Conservation (phyloP, 1,140 invertebrate genomes). For the Neodiprion virginianus region DNA sequence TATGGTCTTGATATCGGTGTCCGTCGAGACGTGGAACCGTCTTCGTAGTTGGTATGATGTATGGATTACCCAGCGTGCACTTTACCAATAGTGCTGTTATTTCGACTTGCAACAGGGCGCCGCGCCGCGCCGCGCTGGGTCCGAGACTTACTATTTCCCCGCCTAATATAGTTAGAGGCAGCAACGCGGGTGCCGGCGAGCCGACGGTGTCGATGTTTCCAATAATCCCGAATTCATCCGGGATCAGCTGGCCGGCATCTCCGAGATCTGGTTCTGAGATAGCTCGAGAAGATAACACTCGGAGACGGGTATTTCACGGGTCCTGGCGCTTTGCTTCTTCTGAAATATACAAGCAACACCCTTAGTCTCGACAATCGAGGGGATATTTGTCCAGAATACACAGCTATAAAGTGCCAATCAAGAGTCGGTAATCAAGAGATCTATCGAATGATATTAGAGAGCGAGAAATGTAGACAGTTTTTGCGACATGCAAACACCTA, state of each 20-base stretch:
- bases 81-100: not conserved
- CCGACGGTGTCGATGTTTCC: constrained; percentile 43
- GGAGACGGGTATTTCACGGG: constrained; percentile 75
- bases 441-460: too few relatives aligned
- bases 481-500: too few relatives aligned
- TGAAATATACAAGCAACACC: constrained; percentile 50
- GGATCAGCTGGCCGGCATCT: constrained; percentile 55
- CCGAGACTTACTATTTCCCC: not conserved
- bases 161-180: constrained; percentile 15
- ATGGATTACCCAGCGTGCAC: not conserved
- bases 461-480: too few relatives aligned
- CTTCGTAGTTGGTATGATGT: not conserved
- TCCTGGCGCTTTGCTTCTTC: constrained; percentile 79
- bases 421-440: not conserved
- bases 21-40: not conserved
- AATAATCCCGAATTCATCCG: constrained; percentile 41
- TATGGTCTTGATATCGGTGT: not conserved
- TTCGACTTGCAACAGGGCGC: not conserved
- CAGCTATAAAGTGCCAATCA: too few relatives aligned
- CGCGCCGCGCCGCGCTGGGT: not conserved
- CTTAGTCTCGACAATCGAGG: too few relatives aligned
- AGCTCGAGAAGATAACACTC: constrained; percentile 72
- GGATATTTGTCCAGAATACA: too few relatives aligned
- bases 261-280: constrained; percentile 58
- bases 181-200: constrained; percentile 24